Evolutionary conservation across 2,888 invertebrate genomes (phyloP).

Genomic region (Noctua janthe): DNA sequence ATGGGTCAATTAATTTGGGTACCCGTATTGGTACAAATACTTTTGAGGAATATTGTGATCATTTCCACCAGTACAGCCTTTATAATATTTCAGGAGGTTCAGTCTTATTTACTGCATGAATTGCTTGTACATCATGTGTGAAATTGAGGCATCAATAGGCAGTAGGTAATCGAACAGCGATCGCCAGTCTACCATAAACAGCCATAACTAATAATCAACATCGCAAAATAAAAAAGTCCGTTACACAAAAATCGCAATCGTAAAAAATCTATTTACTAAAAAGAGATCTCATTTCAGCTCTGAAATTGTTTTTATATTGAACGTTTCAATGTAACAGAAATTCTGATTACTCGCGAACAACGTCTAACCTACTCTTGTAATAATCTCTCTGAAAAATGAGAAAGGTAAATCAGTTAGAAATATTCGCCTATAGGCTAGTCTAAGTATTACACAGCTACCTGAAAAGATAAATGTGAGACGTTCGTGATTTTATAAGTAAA

Average conservation of each 20-base stretch:
- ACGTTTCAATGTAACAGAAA: slow-evolving; percentile 39
- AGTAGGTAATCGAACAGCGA: slow-evolving; percentile 10
- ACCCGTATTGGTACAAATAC: neutral
- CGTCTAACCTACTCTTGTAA: slow-evolving; percentile 37
- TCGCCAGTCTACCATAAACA: neutral
- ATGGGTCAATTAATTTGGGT: neutral
- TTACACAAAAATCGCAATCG: slow-evolving; percentile 7
- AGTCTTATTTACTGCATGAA: slow-evolving; percentile 15
- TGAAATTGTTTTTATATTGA: slow-evolving; percentile 43
- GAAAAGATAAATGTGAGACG: slow-evolving; percentile 24
- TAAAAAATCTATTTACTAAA: slow-evolving; percentile 23
- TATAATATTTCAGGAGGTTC: slow-evolving; percentile 14
- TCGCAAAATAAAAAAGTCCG: neutral
- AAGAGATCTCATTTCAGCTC: slow-evolving; percentile 38
- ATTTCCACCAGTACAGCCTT: neutral
- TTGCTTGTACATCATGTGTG: slow-evolving; percentile 28
- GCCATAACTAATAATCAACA: slow-evolving; percentile 36
- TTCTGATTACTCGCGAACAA: slow-evolving; percentile 55
- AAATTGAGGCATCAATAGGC: slow-evolving; percentile 16
- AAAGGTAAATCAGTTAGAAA: slow-evolving; percentile 33
- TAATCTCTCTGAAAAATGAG: slow-evolving; percentile 55
- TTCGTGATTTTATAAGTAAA: slow-evolving; percentile 32
- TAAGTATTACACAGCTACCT: slow-evolving; percentile 21
- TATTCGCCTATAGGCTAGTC: slow-evolving; percentile 14
- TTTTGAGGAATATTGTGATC: neutral